Evolutionary conservation across 1,140 invertebrate species (phyloP).

Genomic region (Trichoplusia ni): DNA sequence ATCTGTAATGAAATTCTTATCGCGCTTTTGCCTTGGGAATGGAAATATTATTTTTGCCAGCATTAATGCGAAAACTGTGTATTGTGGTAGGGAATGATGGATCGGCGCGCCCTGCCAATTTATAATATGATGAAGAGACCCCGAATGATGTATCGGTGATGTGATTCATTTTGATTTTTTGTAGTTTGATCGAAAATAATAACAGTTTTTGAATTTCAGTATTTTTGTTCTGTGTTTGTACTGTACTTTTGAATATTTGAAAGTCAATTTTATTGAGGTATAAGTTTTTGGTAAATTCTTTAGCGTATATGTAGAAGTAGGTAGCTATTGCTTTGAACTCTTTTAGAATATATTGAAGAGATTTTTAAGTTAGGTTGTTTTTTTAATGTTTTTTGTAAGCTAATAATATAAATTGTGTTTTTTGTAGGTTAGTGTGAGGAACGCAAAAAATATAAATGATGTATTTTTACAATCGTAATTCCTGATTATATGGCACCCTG

Average conservation of each 20-base stretch:
- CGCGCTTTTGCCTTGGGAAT: slow-evolving; percentile 11
- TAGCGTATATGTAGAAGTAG: no score
- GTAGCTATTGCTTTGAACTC: no score
- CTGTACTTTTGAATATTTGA: not conserved
- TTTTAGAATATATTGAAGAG: no score
- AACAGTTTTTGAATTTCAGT: slow-evolving; percentile 5
- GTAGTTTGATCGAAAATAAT: not conserved
- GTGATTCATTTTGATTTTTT: slow-evolving; percentile 10
- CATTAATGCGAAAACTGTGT: slow-evolving; percentile 47
- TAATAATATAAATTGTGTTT: no score
- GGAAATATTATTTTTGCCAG: slow-evolving; percentile 38
- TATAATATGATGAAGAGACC: slow-evolving; percentile 34
- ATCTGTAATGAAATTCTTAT: slow-evolving; percentile 38
- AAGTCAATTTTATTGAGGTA: not conserved
- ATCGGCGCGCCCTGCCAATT: slow-evolving; percentile 29
- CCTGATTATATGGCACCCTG: no score
- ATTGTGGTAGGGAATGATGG: slow-evolving; percentile 38
- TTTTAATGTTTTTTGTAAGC: no score
- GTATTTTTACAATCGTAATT: no score
- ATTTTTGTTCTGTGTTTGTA: not conserved
- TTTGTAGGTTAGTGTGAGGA: no score
- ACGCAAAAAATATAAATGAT: no score
- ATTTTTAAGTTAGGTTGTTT: no score
- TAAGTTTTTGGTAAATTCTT: no score
- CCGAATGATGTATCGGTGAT: slow-evolving; percentile 37